A percentile compares a stretch with the other conserved stretches of the same genome.
Conservation (phyloP, 1,140 invertebrate genomes). For the honey bee (Apis mellifera) region DNA sequence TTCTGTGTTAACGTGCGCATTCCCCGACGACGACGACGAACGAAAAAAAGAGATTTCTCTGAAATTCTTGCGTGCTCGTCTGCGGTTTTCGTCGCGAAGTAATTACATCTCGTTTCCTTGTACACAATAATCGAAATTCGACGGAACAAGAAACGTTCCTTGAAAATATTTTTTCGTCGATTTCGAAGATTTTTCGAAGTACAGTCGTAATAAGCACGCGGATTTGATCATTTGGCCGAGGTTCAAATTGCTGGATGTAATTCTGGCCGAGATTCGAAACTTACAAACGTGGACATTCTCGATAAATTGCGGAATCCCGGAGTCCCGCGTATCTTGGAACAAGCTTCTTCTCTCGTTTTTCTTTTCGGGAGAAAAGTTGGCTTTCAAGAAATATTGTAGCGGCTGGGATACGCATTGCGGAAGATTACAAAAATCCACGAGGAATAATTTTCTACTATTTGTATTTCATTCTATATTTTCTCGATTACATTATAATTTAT, state of each 20-base stretch:
- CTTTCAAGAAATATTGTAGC: not conserved
- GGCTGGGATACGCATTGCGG: not conserved
- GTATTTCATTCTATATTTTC: too few relatives aligned
- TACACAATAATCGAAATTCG: not conserved
- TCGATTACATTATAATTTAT: too few relatives aligned
- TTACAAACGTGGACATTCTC: not conserved
- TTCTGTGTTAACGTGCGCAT: slow-evolving; percentile 5
- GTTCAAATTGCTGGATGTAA: slow-evolving; percentile 37
- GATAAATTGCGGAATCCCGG: slow-evolving; percentile 33
- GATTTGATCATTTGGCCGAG: slow-evolving; percentile 6
- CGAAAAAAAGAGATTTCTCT: not conserved
- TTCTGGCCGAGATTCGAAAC: slow-evolving; percentile 17
- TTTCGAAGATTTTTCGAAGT: not conserved
- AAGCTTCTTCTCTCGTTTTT: slow-evolving; percentile 24
- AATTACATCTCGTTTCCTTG: slow-evolving; percentile 28
- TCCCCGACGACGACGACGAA: slow-evolving; percentile 14
- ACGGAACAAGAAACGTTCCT: not conserved
- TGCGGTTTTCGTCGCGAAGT: slow-evolving; percentile 15
- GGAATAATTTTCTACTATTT: too few relatives aligned
- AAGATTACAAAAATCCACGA: not conserved
- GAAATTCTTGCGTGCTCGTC: slow-evolving; percentile 19
- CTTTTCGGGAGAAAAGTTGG: not conserved
- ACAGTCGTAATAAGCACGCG: not conserved
- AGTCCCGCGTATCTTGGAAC: not conserved
- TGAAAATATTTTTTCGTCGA: not conserved